Base-by-base conservation (phyloP, 2,797 vertebrate genomes). In the Telmatherina bonti region DNA sequence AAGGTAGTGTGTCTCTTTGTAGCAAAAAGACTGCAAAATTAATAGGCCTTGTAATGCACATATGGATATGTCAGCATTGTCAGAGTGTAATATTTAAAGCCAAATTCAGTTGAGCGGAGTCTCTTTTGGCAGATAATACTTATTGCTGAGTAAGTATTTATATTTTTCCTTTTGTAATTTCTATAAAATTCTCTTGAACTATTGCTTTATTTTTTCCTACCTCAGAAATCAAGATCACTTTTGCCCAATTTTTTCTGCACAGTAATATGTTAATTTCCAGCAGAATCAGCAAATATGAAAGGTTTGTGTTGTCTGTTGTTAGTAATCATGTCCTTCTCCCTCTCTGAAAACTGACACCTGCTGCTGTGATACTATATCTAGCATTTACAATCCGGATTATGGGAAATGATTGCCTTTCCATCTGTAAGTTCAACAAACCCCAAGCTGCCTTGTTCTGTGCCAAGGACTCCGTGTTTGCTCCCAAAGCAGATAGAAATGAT, bases 381-480 rank as follows among this genome's bases (percentile, higher is more conserved):
- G 47, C 53, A 57, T 82, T 77, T 65, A 77, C n/a, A 0, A 36
- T 22, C 7, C 30, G 53, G 16, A 53, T 84, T 69, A 55, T 41
- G 36, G 38, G 49, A 66, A 15, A 15, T 26, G 58, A 83, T 72
- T 30, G 30, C 24, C 41, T 81, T 76, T 74, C 62, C 85, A 89
- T 71, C 84, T 83, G 81, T 73, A 67, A 61, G 15, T 54, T 30
- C 52, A 83, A 70, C 70, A 78, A 76, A 76, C 33, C 6, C 65
- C 52, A 36, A 47, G 70, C 67, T 72, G 70, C 45, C 52, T 47
- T 72, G 76, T 73, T 31, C 51, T 55, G 45, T 65, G 43, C 53
- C 62, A 84, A 35, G 18, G 30, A 71, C 57, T 72, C 49, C 7
- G 3, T 58, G 49, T 74, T 80, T 78, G 31, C 62, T 59, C 35